Base-by-base conservation (phyloP, 2,113 vertebrate species). In the Oplegnathus fasciatus region DNA sequence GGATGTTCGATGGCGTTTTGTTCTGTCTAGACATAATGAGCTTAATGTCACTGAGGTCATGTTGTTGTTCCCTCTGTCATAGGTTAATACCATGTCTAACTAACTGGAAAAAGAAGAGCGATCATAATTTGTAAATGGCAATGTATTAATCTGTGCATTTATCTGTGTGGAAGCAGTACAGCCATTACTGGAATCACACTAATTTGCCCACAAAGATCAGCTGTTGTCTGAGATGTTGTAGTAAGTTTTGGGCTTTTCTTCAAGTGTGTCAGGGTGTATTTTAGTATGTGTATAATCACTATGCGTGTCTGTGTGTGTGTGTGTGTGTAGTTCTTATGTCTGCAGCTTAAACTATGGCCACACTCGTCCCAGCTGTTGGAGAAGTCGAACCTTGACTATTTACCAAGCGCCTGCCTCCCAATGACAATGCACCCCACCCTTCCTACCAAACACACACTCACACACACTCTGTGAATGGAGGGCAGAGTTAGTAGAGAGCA, bases 21-120 rank as follows among this genome's bases (percentile, higher is more conserved):
- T 71, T 82, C 82, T 50, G 92, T 91, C 89, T 88, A 84, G 91
- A 90, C 92, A 82, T 83, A 92, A 90, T 90, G 83, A 91, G 87
- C 86, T 93, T 90, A 88, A 91, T 84, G 87, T 80, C 81, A 91
- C 60, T 28, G 83, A 88, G 93, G 88, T 89, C 74, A 80, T 50
- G 83, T 83, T 90, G 80, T 86, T 85, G 69, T 46, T 84, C 66
- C 65, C 54, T 34, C 76, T 48, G 30, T 80, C 75, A 54, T 24
- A 32, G 22, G 72, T 70, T 86, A 85, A 89, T 70, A 62, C 78
- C 84, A 80, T 42, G 80, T 82, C 64, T 68, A 75, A 76, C 79
- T 57, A 76, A 67, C 75, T 42, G 61, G 22, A 81, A 85, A 78
- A 85, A 58, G 24, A 87, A 60, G 37, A 77, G 65, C 3, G 44